These are phyloP conservation scores for Vespertilio murinus DNA, from an alignment of 2,797 vertebrate species.

Conservation along the genomic window DNA sequence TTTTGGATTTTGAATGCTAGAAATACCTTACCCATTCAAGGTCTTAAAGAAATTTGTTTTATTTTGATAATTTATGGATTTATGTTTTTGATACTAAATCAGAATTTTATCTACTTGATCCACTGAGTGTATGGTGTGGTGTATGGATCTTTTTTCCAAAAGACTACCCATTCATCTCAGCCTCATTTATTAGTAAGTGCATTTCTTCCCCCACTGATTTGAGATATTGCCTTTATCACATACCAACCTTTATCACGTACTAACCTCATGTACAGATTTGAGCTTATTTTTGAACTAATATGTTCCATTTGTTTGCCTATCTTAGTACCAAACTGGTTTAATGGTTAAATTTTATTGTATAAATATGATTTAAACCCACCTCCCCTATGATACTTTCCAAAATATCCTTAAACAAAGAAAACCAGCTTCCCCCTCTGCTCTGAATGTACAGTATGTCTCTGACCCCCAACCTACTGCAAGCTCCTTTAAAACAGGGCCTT, in stretches of 20 bases:
- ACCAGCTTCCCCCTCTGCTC: not conserved
- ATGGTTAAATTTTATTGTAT: not conserved
- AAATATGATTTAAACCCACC: not conserved
- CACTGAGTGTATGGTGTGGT: not conserved
- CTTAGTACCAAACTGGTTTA: not conserved
- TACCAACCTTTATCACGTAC: not conserved
- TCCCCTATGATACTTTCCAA: not conserved
- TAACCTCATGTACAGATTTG: not conserved
- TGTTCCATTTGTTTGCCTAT: not conserved
- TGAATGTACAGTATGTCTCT: not conserved
- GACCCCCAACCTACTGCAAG: not conserved
- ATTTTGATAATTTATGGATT: not conserved
- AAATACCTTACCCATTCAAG: not conserved
- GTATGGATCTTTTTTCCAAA: not conserved
- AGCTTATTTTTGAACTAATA: not conserved
- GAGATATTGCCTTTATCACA: not conserved
- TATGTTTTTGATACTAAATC: not conserved
- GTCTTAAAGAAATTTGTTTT: not conserved
- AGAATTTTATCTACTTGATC: not conserved
- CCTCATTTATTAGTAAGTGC: not conserved
- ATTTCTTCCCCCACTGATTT: not conserved
- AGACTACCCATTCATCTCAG: not conserved
- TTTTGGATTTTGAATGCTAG: constrained; percentile 10
- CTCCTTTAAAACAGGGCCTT: not conserved
- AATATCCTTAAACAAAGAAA: not conserved